Percentiles rank a stretch among this genome's conserved stretches.
Evolutionary conservation across 2,113 vertebrate species (phyloP).

Genomic region (Orthonyx spaldingii): DNA sequence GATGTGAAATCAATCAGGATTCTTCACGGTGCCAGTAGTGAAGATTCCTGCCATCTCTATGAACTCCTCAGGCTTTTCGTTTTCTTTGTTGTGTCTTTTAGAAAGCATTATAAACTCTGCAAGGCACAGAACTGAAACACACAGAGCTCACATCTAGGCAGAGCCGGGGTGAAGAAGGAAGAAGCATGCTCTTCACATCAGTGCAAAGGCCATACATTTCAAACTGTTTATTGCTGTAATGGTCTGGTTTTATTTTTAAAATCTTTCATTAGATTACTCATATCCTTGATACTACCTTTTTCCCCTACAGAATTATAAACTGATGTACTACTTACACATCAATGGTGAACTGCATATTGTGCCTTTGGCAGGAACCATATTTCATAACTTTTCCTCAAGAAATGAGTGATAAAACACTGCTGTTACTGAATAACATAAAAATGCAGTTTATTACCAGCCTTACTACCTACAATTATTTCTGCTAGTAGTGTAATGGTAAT

Average conservation of each 20-base stretch:
- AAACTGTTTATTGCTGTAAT: background rate
- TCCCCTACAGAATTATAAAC: background rate
- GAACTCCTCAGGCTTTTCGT: background rate
- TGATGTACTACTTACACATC: background rate
- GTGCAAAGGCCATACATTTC: background rate
- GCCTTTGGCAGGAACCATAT: background rate
- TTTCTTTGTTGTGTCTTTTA: background rate
- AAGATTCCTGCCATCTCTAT: background rate
- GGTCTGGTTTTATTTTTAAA: background rate
- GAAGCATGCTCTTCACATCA: background rate
- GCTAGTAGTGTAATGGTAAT: background rate
- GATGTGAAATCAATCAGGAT: background rate
- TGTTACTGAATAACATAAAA: constrained; percentile 26
- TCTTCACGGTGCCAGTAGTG: background rate
- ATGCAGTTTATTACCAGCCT: background rate
- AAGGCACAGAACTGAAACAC: background rate
- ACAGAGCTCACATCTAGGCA: background rate
- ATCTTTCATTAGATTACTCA: background rate
- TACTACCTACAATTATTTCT: background rate
- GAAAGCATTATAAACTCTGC: background rate
- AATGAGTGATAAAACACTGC: constrained; percentile 17
- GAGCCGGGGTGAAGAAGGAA: background rate
- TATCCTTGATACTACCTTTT: background rate
- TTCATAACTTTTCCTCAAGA: background rate
- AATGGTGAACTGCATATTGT: background rate